phyloP scores from a whole-genome alignment of 2,113 vertebrate species.

The Setophaga coronata region DNA sequence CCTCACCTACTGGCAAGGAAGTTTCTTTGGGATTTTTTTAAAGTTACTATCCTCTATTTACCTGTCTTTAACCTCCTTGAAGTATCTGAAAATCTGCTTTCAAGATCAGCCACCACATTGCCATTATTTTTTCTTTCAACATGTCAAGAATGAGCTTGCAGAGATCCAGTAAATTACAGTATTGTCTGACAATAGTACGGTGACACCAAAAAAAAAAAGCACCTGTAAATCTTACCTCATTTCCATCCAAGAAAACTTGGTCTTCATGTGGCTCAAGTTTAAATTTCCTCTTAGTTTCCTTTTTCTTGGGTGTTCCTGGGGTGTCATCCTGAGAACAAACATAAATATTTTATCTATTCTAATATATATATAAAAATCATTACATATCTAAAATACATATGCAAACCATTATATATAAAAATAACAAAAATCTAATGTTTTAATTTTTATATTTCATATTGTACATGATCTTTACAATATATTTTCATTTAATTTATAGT shows the following conservation, averaged over 20 bases:
- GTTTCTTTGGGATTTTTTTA: background rate
- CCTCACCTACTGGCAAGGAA: background rate
- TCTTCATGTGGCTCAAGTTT: constrained; percentile 97
- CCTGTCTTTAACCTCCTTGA: background rate
- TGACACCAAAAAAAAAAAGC: background rate
- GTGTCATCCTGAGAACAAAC: constrained; percentile 85
- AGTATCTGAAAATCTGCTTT: background rate
- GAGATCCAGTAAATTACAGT: background rate
- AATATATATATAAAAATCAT: background rate
- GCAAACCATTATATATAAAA: background rate
- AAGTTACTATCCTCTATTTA: background rate
- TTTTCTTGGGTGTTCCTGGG: constrained; percentile 96
- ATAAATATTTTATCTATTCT: background rate
- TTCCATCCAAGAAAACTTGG: constrained; percentile 95
- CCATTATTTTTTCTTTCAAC: background rate
- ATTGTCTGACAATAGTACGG: background rate
- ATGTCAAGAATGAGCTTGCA: background rate
- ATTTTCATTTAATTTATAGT: background rate
- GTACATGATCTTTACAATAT: rapidly evolving
- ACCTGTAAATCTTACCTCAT: constrained; percentile 81
- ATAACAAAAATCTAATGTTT: rapidly evolving
- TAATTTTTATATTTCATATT: background rate
- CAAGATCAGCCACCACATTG: background rate
- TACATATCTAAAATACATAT: background rate
- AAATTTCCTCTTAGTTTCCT: constrained; percentile 98